These are phyloP conservation scores for Lophura swinhoii DNA, from an alignment of 2,797 vertebrate species.

Conservation along the genomic window DNA sequence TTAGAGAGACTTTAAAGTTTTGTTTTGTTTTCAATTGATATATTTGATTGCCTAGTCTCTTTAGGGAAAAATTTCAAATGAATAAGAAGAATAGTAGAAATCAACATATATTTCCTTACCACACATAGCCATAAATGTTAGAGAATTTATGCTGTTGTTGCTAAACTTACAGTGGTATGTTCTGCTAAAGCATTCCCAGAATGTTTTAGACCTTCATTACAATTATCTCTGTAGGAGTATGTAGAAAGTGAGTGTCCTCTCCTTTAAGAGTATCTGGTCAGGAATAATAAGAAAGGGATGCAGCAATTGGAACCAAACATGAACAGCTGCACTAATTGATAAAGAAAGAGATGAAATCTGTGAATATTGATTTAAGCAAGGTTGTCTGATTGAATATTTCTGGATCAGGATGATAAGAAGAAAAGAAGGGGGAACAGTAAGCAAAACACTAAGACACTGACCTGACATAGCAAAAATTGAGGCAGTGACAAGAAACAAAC, in stretches of 20 bases:
- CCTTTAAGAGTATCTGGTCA: not conserved
- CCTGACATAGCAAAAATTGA: not conserved
- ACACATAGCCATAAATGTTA: not conserved
- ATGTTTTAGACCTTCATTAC: not conserved
- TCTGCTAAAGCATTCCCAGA: not conserved
- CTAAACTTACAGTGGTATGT: not conserved
- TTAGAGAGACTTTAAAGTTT: not conserved
- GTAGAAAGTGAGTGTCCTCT: not conserved
- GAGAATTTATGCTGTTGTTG: not conserved
- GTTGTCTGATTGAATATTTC: not conserved
- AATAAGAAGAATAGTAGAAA: not conserved
- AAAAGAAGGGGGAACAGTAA: not conserved
- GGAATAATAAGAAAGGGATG: not conserved
- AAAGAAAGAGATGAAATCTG: not conserved
- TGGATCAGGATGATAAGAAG: not conserved
- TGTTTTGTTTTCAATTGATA: not conserved
- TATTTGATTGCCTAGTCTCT: not conserved
- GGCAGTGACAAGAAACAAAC: not conserved
- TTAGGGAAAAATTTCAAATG: not conserved
- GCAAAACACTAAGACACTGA: not conserved
- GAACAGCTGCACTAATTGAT: not conserved
- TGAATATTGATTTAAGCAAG: not conserved
- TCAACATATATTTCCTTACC: not conserved
- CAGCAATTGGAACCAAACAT: not conserved
- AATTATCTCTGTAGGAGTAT: not conserved